Conservation (phyloP, 1,140 invertebrate species). For the Spodoptera frugiperda region DNA sequence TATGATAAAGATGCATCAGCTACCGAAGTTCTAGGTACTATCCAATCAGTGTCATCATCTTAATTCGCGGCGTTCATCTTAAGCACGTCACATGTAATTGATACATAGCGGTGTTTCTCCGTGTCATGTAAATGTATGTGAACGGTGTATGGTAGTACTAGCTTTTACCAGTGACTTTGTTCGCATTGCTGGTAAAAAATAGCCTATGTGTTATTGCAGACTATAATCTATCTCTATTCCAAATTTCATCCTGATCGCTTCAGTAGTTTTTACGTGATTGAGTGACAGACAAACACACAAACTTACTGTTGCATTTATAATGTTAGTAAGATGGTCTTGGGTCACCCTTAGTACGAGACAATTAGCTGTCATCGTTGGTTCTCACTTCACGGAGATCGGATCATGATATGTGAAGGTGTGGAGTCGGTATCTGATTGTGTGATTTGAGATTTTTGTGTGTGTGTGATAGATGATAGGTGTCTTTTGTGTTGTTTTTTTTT, state of each 20-base stretch:
- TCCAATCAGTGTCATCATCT: background rate
- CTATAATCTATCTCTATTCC: too few species aligned
- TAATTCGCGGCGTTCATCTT: conserved; percentile 25
- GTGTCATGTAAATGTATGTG: conserved; percentile 48
- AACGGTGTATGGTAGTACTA: conserved; percentile 20
- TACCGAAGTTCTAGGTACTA: too few species aligned
- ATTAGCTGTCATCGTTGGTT: conserved; percentile 56
- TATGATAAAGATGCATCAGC: too few species aligned
- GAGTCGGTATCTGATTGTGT: conserved; percentile 11
- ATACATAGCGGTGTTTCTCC: conserved; percentile 21
- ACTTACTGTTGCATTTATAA: too few species aligned
- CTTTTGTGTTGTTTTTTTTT: background rate
- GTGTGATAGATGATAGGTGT: background rate
- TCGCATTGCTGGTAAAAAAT: too few species aligned
- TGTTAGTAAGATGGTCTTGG: background rate
- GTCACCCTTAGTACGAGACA: conserved; percentile 51
- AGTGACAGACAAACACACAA: too few species aligned
- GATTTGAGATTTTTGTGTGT: background rate
- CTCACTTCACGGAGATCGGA: conserved; percentile 44
- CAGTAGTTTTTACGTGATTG: too few species aligned
- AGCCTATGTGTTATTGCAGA: too few species aligned
- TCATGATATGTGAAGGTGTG: background rate
- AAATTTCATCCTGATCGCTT: too few species aligned
- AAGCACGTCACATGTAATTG: conserved; percentile 21
- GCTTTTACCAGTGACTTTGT: too few species aligned